These are phyloP conservation scores for Equus quagga DNA, from an alignment of 2,113 vertebrate genomes.

Conservation along the genomic window DNA sequence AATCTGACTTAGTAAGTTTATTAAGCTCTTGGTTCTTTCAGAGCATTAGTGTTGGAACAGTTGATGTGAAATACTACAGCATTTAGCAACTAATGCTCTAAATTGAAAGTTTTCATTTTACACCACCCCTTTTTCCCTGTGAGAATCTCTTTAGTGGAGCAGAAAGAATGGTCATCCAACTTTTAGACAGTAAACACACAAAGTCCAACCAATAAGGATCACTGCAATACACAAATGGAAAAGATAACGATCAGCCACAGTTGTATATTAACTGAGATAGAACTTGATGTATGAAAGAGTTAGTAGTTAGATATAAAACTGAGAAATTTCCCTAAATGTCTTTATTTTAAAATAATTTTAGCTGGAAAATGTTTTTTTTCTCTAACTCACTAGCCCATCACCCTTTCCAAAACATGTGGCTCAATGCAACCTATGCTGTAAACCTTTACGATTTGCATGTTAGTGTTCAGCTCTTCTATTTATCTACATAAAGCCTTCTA, in stretches of 20 bases:
- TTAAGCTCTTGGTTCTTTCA: background rate
- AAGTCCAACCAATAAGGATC: background rate
- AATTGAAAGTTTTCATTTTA: background rate
- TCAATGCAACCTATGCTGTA: background rate
- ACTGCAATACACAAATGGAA: background rate
- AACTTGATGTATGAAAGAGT: background rate
- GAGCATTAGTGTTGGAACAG: background rate
- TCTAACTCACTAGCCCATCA: background rate
- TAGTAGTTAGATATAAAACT: background rate
- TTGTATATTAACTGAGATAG: background rate
- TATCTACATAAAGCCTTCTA: background rate
- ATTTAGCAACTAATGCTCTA: background rate
- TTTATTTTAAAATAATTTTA: conserved; percentile 8
- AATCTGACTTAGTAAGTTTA: background rate
- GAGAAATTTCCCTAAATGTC: background rate
- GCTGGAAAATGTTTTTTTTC: background rate
- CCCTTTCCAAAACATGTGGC: background rate
- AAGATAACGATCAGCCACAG: background rate
- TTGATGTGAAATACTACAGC: background rate
- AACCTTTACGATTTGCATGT: background rate
- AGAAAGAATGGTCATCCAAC: background rate
- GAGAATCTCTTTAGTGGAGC: background rate
- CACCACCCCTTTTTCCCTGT: background rate
- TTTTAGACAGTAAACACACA: background rate
- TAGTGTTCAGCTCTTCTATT: background rate